Base-by-base conservation (phyloP, 2,797 vertebrate species). In the Botia kubotai region DNA sequence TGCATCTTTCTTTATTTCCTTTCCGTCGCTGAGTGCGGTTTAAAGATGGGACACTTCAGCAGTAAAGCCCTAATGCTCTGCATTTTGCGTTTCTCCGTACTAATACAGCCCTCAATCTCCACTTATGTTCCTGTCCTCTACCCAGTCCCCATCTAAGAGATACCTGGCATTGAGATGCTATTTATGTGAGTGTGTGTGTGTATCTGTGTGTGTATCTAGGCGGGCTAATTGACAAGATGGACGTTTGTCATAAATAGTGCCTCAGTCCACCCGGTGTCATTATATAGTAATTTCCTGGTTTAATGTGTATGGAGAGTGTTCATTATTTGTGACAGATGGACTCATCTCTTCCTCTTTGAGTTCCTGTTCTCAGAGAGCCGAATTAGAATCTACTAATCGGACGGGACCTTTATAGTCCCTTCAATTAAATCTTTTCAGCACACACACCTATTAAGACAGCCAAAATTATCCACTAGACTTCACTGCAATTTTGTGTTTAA, bases 211-310 rank as follows among this genome's bases (percentile, higher is more conserved):
- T 60, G 58, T 72, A 71, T 53, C 43, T 89, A 89, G 86, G 85
- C 88, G 87, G 89, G 88, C 93, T 93, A 92, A 92, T 93, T 90
- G 90, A 90, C 90, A 92, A 87, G 91, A 93, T 90, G 90, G 91
- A 92, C 90, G 89, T 93, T 91, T 93, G 90, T 93, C 90, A 91
- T 90, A 89, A 91, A 80, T 75, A 86, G 71, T 75, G 75, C 72
- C 78, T 77, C 68, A 46, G 83, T 81, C 82, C 81, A 83, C 88
- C 87, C 86, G 88, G 90, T 87, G 90, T 90, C 91, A 93, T 94
- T 95, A 93, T 89, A 92, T 89, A 92, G 91, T 93, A 89, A 94
- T 94, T 94, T 95, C 93, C 93, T 94, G 79, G 91, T 88, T 85
- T 93, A 93, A 93, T 93, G 91, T 93, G 91, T 93, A 92, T 92